phyloP scores from a whole-genome alignment of 2,113 vertebrate species.

The Bufo gargarizans region DNA sequence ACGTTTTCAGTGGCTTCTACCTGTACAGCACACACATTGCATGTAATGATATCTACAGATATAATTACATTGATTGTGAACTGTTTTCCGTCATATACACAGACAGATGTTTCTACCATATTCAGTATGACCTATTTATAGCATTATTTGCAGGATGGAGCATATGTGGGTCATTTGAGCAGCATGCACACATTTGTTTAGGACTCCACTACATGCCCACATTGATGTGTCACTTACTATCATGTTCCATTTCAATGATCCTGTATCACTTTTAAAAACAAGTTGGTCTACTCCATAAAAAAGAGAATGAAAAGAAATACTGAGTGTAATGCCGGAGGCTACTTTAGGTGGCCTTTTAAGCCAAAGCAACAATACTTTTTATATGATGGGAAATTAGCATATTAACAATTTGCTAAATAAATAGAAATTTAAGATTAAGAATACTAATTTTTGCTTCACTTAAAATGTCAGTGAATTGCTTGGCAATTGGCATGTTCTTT shows the following conservation, averaged over 20 bases:
- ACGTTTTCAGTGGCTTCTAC: background rate
- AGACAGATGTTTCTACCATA: conserved; percentile 10
- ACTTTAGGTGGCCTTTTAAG: background rate
- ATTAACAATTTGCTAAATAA: background rate
- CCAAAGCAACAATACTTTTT: background rate
- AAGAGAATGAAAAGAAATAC: background rate
- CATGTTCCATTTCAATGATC: conserved; percentile 15
- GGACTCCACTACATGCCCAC: conserved; percentile 21
- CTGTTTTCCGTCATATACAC: background rate
- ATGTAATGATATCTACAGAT: background rate
- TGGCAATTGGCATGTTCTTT: background rate
- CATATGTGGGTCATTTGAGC: conserved; percentile 37
- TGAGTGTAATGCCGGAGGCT: background rate
- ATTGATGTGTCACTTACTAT: conserved; percentile 39
- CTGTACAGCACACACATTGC: background rate
- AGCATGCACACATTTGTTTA: conserved; percentile 30
- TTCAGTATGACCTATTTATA: conserved; percentile 33
- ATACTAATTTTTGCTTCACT: background rate
- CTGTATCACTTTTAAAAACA: conserved; percentile 31
- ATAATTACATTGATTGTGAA: background rate
- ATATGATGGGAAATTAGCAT: background rate
- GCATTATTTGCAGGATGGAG: conserved; percentile 17
- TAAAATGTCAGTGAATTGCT: background rate
- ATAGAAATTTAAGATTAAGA: background rate
- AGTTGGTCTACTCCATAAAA: conserved; percentile 7